Conservation (phyloP, 2,113 vertebrate genomes). For the Pteruthius melanotis region DNA sequence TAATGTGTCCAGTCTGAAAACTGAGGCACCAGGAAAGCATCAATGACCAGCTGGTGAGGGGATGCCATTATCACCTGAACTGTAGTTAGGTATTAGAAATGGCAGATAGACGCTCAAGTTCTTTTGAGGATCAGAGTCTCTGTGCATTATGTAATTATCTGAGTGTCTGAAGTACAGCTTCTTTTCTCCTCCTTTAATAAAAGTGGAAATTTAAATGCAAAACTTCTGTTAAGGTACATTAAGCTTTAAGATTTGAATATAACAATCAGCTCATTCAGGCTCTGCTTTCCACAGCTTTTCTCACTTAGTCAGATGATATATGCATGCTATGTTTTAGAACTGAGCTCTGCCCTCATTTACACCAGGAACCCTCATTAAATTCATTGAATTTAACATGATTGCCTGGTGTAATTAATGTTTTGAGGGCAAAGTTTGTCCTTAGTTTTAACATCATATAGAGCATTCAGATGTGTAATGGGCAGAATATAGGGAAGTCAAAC, state of each 20-base stretch:
- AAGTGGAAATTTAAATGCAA: constrained; percentile 47
- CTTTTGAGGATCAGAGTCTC: neutral
- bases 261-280: neutral
- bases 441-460: neutral
- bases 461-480: neutral
- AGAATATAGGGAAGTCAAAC: neutral
- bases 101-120: neutral
- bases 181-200: constrained; percentile 7
- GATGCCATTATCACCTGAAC: neutral
- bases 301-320: constrained; percentile 44
- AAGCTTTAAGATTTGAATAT: constrained; percentile 35
- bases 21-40: neutral
- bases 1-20: neutral
- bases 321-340: constrained; percentile 28
- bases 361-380: constrained; percentile 44
- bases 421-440: constrained; percentile 48
- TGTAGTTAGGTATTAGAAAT: neutral
- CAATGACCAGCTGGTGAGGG: neutral
- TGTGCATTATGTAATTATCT: neutral
- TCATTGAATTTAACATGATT: constrained; percentile 40
- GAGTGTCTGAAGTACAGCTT: constrained; percentile 7
- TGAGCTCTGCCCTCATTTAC: constrained; percentile 44
- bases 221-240: constrained; percentile 52
- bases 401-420: constrained; percentile 49
- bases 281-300: constrained; percentile 21